Evolutionary conservation across 2,113 vertebrate genomes (phyloP).

Genomic region (Ageneiosus marmoratus): DNA sequence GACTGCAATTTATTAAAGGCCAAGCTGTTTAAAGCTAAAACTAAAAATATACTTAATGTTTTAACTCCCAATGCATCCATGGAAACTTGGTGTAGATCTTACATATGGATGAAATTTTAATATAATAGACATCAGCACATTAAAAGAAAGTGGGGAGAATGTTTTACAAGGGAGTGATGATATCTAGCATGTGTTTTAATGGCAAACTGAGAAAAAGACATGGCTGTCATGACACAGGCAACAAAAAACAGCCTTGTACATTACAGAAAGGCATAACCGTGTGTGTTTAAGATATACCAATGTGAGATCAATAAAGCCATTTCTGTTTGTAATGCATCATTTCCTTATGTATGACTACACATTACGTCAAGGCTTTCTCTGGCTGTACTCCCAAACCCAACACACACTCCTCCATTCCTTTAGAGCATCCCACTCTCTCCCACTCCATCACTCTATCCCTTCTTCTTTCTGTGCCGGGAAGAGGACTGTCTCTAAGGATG

Average conservation of each 20-base stretch:
- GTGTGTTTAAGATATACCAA: background rate
- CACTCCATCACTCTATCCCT: background rate
- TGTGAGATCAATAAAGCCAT: slow-evolving; percentile 8
- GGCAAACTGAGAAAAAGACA: background rate
- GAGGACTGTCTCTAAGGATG: slow-evolving; percentile 59
- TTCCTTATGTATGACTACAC: slow-evolving; percentile 20
- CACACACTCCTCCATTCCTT: slow-evolving; percentile 1
- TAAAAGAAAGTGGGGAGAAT: background rate
- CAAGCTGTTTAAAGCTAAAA: background rate
- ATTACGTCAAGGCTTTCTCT: slow-evolving; percentile 22
- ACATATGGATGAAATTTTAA: background rate
- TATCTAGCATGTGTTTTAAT: background rate
- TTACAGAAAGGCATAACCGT: background rate
- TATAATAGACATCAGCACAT: background rate
- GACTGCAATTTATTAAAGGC: background rate
- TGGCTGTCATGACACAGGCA: background rate
- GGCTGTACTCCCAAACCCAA: slow-evolving; percentile 8
- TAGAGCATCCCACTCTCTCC: background rate
- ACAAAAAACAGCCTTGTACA: background rate
- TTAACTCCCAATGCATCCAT: background rate
- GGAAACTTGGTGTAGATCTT: background rate
- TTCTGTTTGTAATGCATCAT: slow-evolving; percentile 2
- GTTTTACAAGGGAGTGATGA: background rate
- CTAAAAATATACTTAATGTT: background rate
- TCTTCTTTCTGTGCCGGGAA: slow-evolving; percentile 52